Percentiles rank a stretch among this genome's conserved stretches.
Conservation (phyloP, 2,888 invertebrate genomes). For the Dorcus parallelipipedus region DNA sequence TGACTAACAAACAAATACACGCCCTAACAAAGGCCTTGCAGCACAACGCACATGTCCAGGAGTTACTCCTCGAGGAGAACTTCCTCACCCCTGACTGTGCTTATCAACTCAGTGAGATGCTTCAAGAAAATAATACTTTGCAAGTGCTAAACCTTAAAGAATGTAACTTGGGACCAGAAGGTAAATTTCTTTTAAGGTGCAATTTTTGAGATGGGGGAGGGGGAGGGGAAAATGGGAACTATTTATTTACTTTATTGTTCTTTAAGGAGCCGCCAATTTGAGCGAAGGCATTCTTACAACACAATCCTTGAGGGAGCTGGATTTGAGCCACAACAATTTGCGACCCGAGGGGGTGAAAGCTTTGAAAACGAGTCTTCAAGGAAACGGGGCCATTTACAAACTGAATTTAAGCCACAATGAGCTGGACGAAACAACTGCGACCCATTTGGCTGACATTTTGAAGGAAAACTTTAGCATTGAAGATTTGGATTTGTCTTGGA, state of each 20-base stretch:
- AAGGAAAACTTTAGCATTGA: conserved; percentile 47
- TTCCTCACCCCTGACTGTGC: conserved; percentile 43
- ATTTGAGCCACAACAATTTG: conserved; percentile 49
- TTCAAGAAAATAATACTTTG: conserved; percentile 43
- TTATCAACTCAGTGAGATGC: conserved; percentile 42
- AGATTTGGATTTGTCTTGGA: conserved; percentile 54
- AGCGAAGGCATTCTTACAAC: conserved; percentile 40
- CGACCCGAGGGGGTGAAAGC: conserved; percentile 46
- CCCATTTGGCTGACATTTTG: conserved; percentile 44
- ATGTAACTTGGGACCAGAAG: conserved; percentile 48
- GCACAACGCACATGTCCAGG: conserved; percentile 40
- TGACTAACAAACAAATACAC: conserved; percentile 39
- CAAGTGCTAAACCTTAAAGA: conserved; percentile 42
- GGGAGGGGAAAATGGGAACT: neutral
- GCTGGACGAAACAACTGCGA: conserved; percentile 47
- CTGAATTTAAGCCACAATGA: conserved; percentile 53
- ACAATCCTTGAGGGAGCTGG: conserved; percentile 40
- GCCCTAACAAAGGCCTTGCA: conserved; percentile 43
- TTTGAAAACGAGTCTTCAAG: conserved; percentile 40
- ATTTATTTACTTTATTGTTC: neutral
- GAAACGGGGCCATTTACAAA: conserved; percentile 39
- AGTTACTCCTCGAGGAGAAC: conserved; percentile 47
- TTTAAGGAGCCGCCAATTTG: conserved; percentile 43
- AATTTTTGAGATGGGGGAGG: too few species aligned
- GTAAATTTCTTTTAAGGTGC: conserved; percentile 18